phyloP scores from a whole-genome alignment of 2,888 invertebrate species.

The Cheilosia grossa region DNA sequence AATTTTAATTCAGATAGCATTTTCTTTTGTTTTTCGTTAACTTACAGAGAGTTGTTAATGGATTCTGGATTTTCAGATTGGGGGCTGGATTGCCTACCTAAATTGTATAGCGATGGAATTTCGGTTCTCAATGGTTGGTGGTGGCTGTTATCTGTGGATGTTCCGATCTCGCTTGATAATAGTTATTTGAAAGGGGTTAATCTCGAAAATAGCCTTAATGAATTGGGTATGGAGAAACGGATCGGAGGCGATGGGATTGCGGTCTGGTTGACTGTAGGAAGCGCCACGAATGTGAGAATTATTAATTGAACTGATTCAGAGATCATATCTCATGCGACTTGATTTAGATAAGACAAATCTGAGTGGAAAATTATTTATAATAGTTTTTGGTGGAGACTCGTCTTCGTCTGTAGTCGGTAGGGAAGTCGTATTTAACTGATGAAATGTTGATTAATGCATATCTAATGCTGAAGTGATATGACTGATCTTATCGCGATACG shows the following conservation, averaged over 20 bases:
- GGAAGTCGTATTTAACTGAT: conserved; percentile 57
- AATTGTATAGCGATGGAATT: conserved; percentile 33
- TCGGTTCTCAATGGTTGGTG: conserved; percentile 24
- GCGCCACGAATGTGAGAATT: conserved; percentile 8
- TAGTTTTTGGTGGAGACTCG: neutral
- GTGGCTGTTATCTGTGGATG: conserved; percentile 31
- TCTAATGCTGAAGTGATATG: conserved; percentile 45
- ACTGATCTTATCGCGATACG: conserved; percentile 31
- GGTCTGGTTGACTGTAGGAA: neutral
- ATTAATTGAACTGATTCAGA: conserved; percentile 41
- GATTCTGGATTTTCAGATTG: conserved; percentile 15
- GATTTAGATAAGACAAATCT: conserved; percentile 16
- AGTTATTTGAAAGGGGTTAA: conserved; percentile 33
- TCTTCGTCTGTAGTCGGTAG: conserved; percentile 31
- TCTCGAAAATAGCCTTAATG: conserved; percentile 53
- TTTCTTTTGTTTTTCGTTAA: conserved; percentile 34
- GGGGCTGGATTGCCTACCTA: conserved; percentile 11
- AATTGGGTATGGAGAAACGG: conserved; percentile 21
- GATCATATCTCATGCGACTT: conserved; percentile 36
- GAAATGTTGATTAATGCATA: conserved; percentile 32
- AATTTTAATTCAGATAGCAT: conserved; percentile 48
- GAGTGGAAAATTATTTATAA: conserved; percentile 1
- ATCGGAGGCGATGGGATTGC: conserved; percentile 7
- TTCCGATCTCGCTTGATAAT: conserved; percentile 52
- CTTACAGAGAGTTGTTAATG: conserved; percentile 43